Conservation (phyloP, 2,888 invertebrate genomes). For the Tetanocera ferruginea region DNA sequence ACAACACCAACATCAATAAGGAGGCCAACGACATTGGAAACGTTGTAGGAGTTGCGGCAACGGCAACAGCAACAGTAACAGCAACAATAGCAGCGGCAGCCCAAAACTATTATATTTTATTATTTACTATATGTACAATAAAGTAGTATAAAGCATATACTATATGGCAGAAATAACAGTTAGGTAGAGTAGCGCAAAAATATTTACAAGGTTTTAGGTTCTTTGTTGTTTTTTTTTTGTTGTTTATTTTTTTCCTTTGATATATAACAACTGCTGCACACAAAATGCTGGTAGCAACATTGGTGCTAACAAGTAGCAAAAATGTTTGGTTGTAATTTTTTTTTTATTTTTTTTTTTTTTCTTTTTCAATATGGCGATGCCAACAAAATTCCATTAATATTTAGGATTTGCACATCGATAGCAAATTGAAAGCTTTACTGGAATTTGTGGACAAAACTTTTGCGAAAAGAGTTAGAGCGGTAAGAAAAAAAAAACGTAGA, state of each 20-base stretch:
- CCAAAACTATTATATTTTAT: conserved; percentile 10
- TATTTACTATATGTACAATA: not conserved
- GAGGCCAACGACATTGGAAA: not conserved
- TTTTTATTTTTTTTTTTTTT: too few species aligned
- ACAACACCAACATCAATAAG: not conserved
- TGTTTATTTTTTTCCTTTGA: too few species aligned
- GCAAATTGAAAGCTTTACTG: not conserved
- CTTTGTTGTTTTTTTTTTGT: too few species aligned
- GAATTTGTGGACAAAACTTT: not conserved
- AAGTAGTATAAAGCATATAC: not conserved
- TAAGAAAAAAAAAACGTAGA: too few species aligned
- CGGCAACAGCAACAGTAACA: not conserved
- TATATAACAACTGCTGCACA: too few species aligned
- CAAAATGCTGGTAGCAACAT: not conserved
- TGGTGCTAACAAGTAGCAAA: not conserved
- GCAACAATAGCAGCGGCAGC: not conserved
- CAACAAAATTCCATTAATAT: not conserved
- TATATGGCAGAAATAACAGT: not conserved
- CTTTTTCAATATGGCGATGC: not conserved
- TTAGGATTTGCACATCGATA: not conserved
- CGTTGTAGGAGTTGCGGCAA: not conserved
- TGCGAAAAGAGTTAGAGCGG: too few species aligned
- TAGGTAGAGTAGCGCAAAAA: conserved; percentile 4
- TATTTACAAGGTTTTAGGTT: not conserved
- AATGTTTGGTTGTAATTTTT: too few species aligned